Evolutionary conservation across 2,113 vertebrate species (phyloP), one percentile per base, ranked within the genome.

Genomic region (Platichthys stellatus): DNA sequence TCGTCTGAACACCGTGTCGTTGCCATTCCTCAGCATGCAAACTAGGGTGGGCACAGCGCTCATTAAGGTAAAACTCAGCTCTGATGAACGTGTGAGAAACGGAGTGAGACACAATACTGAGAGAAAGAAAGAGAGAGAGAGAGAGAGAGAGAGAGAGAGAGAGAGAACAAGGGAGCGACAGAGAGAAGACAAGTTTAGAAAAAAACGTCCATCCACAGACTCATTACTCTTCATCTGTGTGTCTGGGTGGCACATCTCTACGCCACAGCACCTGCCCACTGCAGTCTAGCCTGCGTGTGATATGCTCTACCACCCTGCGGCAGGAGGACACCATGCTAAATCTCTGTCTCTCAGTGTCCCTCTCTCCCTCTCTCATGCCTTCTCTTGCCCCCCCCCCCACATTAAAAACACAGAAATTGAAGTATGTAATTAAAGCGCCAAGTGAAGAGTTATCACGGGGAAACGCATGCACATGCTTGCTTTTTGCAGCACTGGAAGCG

Each of bases 1-100:
- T 91, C 89, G 91, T 92, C 80, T 86, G 82, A 94, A 81, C 90
- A 88, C 72, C 90, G 88, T 93, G 94, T 92, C 49, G 88, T 84
- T 90, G 70, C 49, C 56, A 59, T 59, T 72, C 63, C 66, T 85
- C 21, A 74, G 53, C 31, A 75, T 23, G 57, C 49, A 83, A 88
- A 68, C 56, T 43, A 74, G 69, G 14, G 4, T 2, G 13, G 21
- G 6, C 40, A 35, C 1, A 5, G 11, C 69, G 23, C 63, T 80
- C 58, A 78, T 85, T 86, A 71, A 64, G 81, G 24, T 63, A 13
- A 79, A 73, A 89, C 87, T 76, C 81, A 68, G 69, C 91, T 53
- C 47, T 43, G 76, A 53, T 73, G 66, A 59, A 61, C 78, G 63
- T 21, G 57, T n/a, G 71, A 81, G 82, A 26, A 74, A 53, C 8